Evolutionary conservation across 2,113 vertebrate genomes (phyloP), one percentile per base, ranked within the genome.

Genomic region (Actinemys pallida): DNA sequence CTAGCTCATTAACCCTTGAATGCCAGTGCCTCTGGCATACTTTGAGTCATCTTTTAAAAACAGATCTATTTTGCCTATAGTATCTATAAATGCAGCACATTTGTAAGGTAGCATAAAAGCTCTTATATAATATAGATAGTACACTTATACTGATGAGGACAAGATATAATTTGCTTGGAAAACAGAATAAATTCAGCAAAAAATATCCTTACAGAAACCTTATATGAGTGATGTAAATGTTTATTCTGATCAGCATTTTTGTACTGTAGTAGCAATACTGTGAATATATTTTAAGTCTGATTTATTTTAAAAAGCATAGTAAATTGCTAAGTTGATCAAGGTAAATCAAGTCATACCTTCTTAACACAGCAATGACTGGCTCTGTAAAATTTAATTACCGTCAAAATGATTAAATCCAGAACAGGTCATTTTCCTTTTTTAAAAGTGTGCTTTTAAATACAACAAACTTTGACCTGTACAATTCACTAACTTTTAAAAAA

Each of bases 401-500:
- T 80, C 90, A 9, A 54, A 8, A 87, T 27, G 13, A 0, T 78
- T 0, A 86, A 31, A 50, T 50, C 6, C 76, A n/a, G 94, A 52
- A 12, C 49, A 13, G 84, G 90, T 82, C 52, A 80, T 85, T 86
- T 79, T 47, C 90, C 88, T 13, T 53, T 20, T 76, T 22, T 1
- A 20, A 59, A 39, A 8, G 39, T 84, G 2, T 1, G 56, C 75
- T 86, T 57, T 35, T 45, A 20, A 57, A 76, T 93, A 17, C 27
- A 54, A 83, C 90, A 0, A 1, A 56, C 82, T 54, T 1, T 69
- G 87, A 82, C 88, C 89, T 8, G 5, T 80, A 29, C 57, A 81
- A 49, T 45, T 79, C 91, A 97, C 96, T 86, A 92, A 52, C 79
- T 19, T 19, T 86, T 93, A 97, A 93, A 97, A 97, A 97, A 29